Evolutionary conservation across 2,888 invertebrate genomes (phyloP).

Genomic region (Drosophila meridionalis): DNA sequence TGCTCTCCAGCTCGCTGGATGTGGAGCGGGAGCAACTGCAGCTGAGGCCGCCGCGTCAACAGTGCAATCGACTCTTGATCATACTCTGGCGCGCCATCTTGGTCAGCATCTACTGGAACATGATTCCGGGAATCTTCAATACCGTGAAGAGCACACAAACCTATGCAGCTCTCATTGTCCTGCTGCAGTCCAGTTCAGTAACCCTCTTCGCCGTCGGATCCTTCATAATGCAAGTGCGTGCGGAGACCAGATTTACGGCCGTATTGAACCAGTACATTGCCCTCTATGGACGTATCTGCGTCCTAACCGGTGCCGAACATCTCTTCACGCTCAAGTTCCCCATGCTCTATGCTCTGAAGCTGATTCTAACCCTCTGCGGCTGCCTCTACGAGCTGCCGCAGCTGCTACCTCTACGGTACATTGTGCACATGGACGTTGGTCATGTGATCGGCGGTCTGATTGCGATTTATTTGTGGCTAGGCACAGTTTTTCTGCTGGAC

Average conservation of each 20-base stretch:
- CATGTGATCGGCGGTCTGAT: constrained; percentile 20
- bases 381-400: constrained; percentile 66
- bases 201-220: constrained; percentile 61
- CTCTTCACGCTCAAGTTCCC: constrained; percentile 63
- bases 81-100: constrained; percentile 58
- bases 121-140: constrained; percentile 52
- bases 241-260: constrained; percentile 46
- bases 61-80: constrained; percentile 40
- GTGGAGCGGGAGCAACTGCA: constrained; percentile 25
- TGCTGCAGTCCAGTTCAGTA: constrained; percentile 64
- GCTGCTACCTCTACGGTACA: constrained; percentile 26
- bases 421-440: neutral
- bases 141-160: constrained; percentile 14
- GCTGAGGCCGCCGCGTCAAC: constrained; percentile 37
- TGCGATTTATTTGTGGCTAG: constrained; percentile 74
- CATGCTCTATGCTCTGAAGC: constrained; percentile 52
- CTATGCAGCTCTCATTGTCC: constrained; percentile 59
- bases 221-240: constrained; percentile 62
- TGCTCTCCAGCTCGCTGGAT: constrained; percentile 57
- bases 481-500: constrained; percentile 72
- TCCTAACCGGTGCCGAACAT: constrained; percentile 24
- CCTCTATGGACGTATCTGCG: constrained; percentile 54
- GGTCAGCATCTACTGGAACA: constrained; percentile 49
- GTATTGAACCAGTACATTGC: constrained; percentile 67
- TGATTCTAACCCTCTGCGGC: constrained; percentile 63